Evolutionary conservation across 1,140 invertebrate genomes (phyloP), one percentile per base, ranked within the genome.

Genomic region (Hylyphantes graminicola): DNA sequence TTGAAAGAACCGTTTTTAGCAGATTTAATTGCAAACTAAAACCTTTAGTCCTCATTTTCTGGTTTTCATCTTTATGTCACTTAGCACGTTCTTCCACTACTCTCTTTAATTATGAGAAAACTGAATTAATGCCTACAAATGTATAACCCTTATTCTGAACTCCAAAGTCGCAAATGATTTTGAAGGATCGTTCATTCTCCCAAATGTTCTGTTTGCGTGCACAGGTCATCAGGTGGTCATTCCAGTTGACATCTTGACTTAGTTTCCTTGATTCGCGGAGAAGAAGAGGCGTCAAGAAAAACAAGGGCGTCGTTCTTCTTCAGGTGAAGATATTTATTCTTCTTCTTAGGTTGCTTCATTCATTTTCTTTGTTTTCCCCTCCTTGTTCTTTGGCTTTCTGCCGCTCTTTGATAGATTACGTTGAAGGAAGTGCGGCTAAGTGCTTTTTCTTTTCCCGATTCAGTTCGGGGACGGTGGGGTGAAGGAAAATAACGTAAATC

Each of bases 211-310:
- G 21, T 55, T 73, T 54, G 70, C 70, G 70, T 73, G 70, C 70
- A 17, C 9, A 76, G 74, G 74, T 63, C 19, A 76, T 63, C 74
- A 76, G 74, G 21, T 63, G 59, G 57, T 76, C 74, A 76, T 63
- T 55, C 17, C 55, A 76, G 74, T 76, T 76, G 74, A 76, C 74
- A 76, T 63, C 59, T 63, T 61, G 74, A 50, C 74, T 76, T 63
- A 63, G 55, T 50, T 67, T n/a, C 59, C 48, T 76, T 53, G 17
- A 53, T 63, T 63, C 50, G 13, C 35, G 35, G 35, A 50, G 9
- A 48, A n/a, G 35, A n/a, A 63, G 51, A 9, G 59, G 55, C 74
- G 74, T 76, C 59, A 76, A 19, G 74, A 63, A 76, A 76, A 76
- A 76, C 74, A 76, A 13, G 57, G 35, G 35, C 35, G 35, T 35